Conservation (phyloP, 1,140 invertebrate species). For the Meloidogyne exigua region DNA sequence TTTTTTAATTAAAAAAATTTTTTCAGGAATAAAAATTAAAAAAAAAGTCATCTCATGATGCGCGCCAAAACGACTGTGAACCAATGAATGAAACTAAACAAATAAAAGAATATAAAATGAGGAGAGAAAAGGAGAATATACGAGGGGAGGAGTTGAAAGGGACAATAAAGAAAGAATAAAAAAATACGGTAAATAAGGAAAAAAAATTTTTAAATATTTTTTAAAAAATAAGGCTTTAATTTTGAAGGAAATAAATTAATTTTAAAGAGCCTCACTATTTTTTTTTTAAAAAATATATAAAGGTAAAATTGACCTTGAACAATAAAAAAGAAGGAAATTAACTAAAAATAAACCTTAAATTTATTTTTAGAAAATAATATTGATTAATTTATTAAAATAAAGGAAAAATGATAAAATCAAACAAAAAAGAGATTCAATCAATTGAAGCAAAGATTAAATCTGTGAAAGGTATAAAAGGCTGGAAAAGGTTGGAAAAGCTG, state of each 20-base stretch:
- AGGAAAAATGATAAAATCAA: background rate
- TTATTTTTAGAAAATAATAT: background rate
- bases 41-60: background rate
- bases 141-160: background rate
- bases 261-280: too few species aligned
- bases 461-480: background rate
- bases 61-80: background rate
- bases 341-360: background rate
- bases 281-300: too few species aligned
- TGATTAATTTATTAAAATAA: slow-evolving; percentile 4
- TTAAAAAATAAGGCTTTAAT: background rate
- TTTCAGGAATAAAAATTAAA: too few species aligned
- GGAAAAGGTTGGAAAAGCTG: slow-evolving; percentile 1
- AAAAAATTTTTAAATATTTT: too few species aligned
- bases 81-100: background rate
- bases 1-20: background rate
- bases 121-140: background rate
- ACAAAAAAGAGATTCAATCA: background rate
- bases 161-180: background rate
- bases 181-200: background rate
- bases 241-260: background rate
- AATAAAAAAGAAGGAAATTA: background rate
- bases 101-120: background rate
- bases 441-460: background rate
- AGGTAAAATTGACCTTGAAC: too few species aligned